Conservation (phyloP, 2,797 vertebrate species). For the Acipenser ruthenus region DNA sequence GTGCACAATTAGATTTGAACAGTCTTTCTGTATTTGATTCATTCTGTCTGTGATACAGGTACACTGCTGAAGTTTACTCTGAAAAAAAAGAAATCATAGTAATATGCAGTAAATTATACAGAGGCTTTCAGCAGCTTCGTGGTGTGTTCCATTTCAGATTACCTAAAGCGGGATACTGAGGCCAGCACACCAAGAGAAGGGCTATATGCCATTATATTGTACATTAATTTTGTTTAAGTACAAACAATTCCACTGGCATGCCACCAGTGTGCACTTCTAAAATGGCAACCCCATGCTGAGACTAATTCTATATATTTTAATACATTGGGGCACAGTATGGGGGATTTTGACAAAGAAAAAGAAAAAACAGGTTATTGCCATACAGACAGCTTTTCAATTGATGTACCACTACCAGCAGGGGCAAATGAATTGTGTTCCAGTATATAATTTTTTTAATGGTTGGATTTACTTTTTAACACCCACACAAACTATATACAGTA, state of each 20-base stretch:
- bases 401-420: not conserved
- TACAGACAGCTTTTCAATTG: not conserved
- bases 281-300: constrained; percentile 2
- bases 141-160: not conserved
- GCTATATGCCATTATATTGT: not conserved
- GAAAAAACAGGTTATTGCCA: not conserved
- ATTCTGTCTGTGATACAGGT: constrained; percentile 10
- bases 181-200: not conserved
- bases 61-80: not conserved
- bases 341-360: not conserved
- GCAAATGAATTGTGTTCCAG: not conserved
- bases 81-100: not conserved
- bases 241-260: too few relatives aligned
- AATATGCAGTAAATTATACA: not conserved
- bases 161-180: not conserved
- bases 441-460: not conserved
- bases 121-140: not conserved
- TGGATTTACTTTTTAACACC: too few relatives aligned
- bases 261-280: not conserved
- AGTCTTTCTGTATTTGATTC: constrained; percentile 10
- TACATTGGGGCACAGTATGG: not conserved
- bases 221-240: not conserved
- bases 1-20: constrained; percentile 3
- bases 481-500: too few relatives aligned
- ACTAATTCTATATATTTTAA: not conserved